phyloP scores from a whole-genome alignment of 2,888 invertebrate species.

The Andricus quercusramuli region DNA sequence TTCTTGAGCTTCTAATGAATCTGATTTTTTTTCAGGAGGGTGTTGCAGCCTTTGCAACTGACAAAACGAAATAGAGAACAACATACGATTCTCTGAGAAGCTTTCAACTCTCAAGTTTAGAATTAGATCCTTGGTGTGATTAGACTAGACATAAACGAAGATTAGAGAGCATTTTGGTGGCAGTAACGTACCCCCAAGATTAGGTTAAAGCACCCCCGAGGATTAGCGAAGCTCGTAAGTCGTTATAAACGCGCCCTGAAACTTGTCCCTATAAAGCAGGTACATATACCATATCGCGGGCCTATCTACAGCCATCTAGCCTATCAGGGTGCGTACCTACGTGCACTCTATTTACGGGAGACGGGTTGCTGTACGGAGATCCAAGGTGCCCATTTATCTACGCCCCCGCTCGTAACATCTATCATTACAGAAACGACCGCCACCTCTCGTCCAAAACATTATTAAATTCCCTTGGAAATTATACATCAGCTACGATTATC shows the following conservation, averaged over 20 bases:
- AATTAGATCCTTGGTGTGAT: too few relatives aligned
- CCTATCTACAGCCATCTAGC: constrained; percentile 14
- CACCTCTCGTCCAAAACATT: constrained; percentile 44
- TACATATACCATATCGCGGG: constrained; percentile 15
- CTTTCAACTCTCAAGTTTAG: too few relatives aligned
- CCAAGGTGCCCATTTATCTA: constrained; percentile 39
- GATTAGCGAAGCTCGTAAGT: constrained; percentile 29
- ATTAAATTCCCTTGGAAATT: constrained; percentile 44
- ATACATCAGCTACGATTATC: not conserved
- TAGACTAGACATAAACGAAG: constrained; percentile 15
- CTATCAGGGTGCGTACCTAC: constrained; percentile 29
- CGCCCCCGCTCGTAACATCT: constrained; percentile 42
- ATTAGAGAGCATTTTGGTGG: constrained; percentile 15
- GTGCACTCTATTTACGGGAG: constrained; percentile 32
- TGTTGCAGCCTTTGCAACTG: not conserved
- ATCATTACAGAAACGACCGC: constrained; percentile 36
- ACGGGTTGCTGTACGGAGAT: not conserved
- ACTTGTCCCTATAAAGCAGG: constrained; percentile 32
- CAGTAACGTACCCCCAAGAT: constrained; percentile 8
- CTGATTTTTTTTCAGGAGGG: not conserved
- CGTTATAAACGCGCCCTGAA: constrained; percentile 32
- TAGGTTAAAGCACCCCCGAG: constrained; percentile 24
- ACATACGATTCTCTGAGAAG: not conserved
- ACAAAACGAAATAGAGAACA: not conserved
- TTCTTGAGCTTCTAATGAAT: not conserved